Conservation (phyloP, 37 sponge, comb jelly and placozoan species). For the Sycon ciliatum region DNA sequence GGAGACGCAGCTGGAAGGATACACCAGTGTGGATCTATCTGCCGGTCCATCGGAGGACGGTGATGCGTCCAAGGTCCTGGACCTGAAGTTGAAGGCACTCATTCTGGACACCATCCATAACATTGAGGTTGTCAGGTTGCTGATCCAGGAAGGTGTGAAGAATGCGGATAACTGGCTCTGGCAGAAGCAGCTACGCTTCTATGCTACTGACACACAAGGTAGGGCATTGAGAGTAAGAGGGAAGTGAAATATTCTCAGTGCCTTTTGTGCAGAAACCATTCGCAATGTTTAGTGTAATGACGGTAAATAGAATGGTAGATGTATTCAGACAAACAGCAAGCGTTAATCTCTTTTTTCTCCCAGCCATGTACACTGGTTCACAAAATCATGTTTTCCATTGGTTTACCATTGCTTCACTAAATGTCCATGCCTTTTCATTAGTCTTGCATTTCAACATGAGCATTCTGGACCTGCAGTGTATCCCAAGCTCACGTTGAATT, state of each 20-base stretch:
- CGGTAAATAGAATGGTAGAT: no score
- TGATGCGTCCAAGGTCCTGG: conserved; percentile 21
- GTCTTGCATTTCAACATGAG: no score
- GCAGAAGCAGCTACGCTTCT: conserved; percentile 91
- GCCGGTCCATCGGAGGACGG: not conserved
- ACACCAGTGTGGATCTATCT: conserved; percentile 54
- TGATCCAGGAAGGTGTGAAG: conserved; percentile 28
- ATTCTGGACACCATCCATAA: conserved; percentile 86
- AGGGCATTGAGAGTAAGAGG: not conserved
- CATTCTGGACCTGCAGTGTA: no score
- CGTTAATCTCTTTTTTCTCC: no score
- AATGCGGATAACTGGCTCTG: conserved; percentile 73
- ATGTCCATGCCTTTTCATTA: no score
- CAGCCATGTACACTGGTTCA: no score
- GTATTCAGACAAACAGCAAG: no score
- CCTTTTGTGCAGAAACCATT: no score
- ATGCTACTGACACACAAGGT: conserved; percentile 28
- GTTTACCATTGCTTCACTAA: no score
- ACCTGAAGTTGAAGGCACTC: conserved; percentile 74
- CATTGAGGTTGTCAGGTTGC: conserved; percentile 62
- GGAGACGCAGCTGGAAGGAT: conserved; percentile 76
- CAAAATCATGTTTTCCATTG: no score
- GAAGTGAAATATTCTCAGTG: not conserved
- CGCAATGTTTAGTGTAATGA: no score
- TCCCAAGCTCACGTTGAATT: no score